A percentile compares a stretch with the other conserved stretches of the same genome.
Conservation (phyloP, 2,888 invertebrate species). For the Agriotes lineatus region DNA sequence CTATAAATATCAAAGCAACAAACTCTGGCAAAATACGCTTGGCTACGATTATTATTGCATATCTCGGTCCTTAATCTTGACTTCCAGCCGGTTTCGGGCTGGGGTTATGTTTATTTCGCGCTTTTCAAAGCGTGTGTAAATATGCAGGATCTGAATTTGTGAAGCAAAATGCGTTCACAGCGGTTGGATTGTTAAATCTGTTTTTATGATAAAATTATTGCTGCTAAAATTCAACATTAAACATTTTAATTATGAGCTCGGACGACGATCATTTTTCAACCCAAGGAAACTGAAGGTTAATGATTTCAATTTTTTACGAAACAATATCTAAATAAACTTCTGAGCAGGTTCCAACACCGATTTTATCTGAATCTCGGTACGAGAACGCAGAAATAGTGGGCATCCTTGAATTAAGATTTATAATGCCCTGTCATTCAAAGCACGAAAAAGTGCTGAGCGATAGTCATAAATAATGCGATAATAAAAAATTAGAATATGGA, state of each 20-base stretch:
- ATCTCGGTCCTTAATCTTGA: slow-evolving; percentile 20
- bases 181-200: too few relatives aligned
- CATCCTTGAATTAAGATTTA: slow-evolving; percentile 43
- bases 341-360: slow-evolving; percentile 41
- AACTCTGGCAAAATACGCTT: slow-evolving; percentile 25
- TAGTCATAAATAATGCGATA: slow-evolving; percentile 20
- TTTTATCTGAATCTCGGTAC: slow-evolving; percentile 39
- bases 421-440: slow-evolving; percentile 34
- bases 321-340: slow-evolving; percentile 42
- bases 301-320: slow-evolving; percentile 37
- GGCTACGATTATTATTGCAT: slow-evolving; percentile 24
- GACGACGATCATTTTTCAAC: slow-evolving; percentile 23
- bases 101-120: slow-evolving; percentile 3
- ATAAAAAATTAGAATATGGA: too few relatives aligned
- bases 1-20: slow-evolving; percentile 29
- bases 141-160: background rate
- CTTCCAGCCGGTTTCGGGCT: slow-evolving; percentile 10
- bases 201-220: too few relatives aligned
- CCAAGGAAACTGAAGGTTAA: slow-evolving; percentile 39
- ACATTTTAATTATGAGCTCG: too few relatives aligned
- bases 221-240: too few relatives aligned
- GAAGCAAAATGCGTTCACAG: background rate
- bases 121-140: background rate
- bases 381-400: slow-evolving; percentile 39
- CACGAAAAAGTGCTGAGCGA: slow-evolving; percentile 31